Conservation (phyloP, 92 coral and sea anemone genomes). For the Actinostola sp. region DNA sequence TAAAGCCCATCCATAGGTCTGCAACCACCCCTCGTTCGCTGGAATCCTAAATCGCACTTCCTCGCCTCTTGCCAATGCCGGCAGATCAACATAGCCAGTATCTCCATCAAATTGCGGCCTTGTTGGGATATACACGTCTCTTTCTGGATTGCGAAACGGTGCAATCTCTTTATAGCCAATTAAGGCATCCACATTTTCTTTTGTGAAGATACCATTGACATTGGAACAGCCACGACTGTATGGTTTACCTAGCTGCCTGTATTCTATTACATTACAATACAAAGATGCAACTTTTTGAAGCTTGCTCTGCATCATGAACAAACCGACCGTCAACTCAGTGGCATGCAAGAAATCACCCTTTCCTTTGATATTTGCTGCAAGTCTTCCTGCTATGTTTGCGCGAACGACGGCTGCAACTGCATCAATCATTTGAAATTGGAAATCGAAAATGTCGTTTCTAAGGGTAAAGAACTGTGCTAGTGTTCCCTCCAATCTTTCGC, state of each 20-base stretch:
- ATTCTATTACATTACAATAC: slow-evolving; percentile 54
- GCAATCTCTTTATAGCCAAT: slow-evolving; percentile 38
- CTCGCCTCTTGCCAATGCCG: slow-evolving; percentile 40
- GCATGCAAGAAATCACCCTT: slow-evolving; percentile 38
- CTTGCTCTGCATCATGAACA: slow-evolving; percentile 47
- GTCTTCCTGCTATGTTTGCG: slow-evolving; percentile 44
- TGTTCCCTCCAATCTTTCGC: slow-evolving; percentile 63
- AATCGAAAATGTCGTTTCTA: slow-evolving; percentile 61
- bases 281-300: slow-evolving; percentile 48
- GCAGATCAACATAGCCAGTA: slow-evolving; percentile 42
- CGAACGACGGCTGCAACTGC: slow-evolving; percentile 54
- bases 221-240: slow-evolving; percentile 29
- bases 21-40: slow-evolving; percentile 40
- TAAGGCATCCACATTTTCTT: slow-evolving; percentile 42
- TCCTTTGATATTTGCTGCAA: slow-evolving; percentile 41
- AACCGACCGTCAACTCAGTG: slow-evolving; percentile 43
- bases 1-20: slow-evolving; percentile 33
- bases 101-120: slow-evolving; percentile 45
- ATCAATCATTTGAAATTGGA: slow-evolving; percentile 61
- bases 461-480: slow-evolving; percentile 59
- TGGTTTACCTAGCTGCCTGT: slow-evolving; percentile 30
- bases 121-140: slow-evolving; percentile 56
- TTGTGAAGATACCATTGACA: slow-evolving; percentile 49
- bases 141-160: slow-evolving; percentile 30
- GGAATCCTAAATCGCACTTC: slow-evolving; percentile 49